phyloP scores from a whole-genome alignment of 2,113 vertebrate species.

The Pomatorhinus ruficollis region DNA sequence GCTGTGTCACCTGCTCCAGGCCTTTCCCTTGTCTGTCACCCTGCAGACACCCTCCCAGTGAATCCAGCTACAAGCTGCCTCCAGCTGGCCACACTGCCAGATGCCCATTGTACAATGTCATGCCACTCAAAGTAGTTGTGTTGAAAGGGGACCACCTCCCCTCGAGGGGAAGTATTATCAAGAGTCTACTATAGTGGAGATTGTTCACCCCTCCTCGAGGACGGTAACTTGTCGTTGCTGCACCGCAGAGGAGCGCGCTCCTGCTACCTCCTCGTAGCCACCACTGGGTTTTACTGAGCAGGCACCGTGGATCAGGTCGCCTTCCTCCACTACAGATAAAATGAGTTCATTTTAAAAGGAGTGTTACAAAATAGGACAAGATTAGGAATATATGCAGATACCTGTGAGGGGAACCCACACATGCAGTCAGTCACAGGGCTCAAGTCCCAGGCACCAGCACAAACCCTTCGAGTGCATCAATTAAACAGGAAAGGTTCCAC shows the following conservation, averaged over 20 bases:
- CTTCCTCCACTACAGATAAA: neutral
- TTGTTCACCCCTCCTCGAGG: neutral
- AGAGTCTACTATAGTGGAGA: no score
- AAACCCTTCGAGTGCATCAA: neutral
- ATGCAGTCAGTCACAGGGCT: neutral
- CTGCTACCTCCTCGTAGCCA: neutral
- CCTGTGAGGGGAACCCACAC: neutral
- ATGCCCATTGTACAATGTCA: neutral
- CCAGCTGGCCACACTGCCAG: neutral
- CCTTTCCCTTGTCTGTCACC: neutral
- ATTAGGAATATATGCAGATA: neutral
- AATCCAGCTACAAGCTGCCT: neutral
- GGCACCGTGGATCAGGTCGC: neutral
- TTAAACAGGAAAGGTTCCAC: neutral
- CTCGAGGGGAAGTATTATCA: neutral
- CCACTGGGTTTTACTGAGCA: neutral
- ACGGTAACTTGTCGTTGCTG: neutral
- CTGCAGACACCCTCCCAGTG: neutral
- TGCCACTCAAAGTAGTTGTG: neutral
- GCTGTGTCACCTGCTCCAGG: neutral
- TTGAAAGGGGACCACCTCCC: no score
- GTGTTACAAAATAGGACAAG: neutral
- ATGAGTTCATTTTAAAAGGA: neutral
- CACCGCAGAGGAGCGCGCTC: accelerated
- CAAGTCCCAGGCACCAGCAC: neutral